Evolutionary conservation across 2,888 invertebrate species (phyloP).

Genomic region (Schizotus pectinicornis): DNA sequence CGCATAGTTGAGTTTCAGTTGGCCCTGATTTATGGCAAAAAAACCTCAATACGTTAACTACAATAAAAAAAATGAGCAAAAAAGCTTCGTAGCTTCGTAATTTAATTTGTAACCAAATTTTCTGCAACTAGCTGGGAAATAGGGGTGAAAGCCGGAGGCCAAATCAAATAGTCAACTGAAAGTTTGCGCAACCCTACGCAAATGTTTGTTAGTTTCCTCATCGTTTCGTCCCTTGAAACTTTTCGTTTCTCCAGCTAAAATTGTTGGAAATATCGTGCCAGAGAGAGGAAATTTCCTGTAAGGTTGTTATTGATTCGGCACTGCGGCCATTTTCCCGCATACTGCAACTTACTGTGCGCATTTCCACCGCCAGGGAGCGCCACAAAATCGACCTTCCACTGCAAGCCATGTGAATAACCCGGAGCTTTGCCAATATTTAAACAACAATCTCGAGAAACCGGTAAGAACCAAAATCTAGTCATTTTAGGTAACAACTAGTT

Average conservation of each 20-base stretch:
- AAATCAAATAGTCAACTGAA: conserved; percentile 3
- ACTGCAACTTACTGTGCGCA: conserved; percentile 28
- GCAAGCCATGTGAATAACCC: conserved; percentile 3
- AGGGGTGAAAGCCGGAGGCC: background rate
- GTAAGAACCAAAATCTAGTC: no score
- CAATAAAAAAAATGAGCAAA: no score
- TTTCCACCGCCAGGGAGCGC: conserved; percentile 36
- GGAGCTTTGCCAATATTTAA: no score
- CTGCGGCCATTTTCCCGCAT: conserved; percentile 36
- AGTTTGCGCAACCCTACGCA: background rate
- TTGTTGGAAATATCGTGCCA: background rate
- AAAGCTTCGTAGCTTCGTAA: no score
- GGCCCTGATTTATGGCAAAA: no score
- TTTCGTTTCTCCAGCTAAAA: background rate
- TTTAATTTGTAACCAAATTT: no score
- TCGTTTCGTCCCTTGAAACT: background rate
- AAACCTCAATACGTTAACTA: no score
- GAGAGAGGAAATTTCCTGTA: conserved; percentile 9
- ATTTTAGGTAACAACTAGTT: background rate
- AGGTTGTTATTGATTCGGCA: conserved; percentile 35
- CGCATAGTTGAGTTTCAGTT: no score
- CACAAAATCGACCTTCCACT: conserved; percentile 19
- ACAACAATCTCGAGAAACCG: background rate
- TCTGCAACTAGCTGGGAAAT: background rate
- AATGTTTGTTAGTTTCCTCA: background rate